Evolutionary conservation across 2,797 vertebrate genomes (phyloP), one percentile per base, ranked within the genome.

Genomic region (Typhlichthys eigenmanni): DNA sequence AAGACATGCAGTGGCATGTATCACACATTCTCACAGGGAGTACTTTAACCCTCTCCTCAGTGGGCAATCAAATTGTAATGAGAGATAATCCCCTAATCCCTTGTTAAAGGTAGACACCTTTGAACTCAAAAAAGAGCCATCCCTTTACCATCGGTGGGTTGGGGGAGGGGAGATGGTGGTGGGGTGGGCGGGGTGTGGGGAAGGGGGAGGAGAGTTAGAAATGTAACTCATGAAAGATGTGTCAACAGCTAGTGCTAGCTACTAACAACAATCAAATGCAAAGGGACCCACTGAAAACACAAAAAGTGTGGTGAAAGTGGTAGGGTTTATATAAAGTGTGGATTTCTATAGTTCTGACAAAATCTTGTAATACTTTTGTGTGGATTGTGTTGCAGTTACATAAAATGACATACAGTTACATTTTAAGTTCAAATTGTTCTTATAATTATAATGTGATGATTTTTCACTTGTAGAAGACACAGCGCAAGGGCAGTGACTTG

Each of bases 121-220:
- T 87, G 84, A 90, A 84, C 72, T 75, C 66, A 82, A 68, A 89
- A 86, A 89, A 43, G 62, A 70, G 66, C 74, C 79, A 82, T 72
- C 83, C 79, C 72, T 75, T 58, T 75, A 71, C 67, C 72, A 73
- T 64, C 13, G 34, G 69, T 62, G 67, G 29, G 60, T 72, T 69
- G 68, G 49, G 52, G 55, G 14, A 57, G 69, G 85, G 82, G 60
- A 75, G 60, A 65, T 32, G 60, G 55, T 47, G 74, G 38, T 55
- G 38, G 38, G 38, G 7, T 43, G 38, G 38, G 38, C 7, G 38
- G 38, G 38, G 38, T 0, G 34, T 2, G 34, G 38, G 38, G 38
- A 9, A 7, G 6, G 38, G 38, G 8, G 38, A 7, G 38, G 38
- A 7, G 2, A 7, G 38, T 43, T 9, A 43, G 9, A 43, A 43